A percentile compares a stretch with the other conserved stretches of the same genome.
These are phyloP conservation scores for Progne subis DNA, from an alignment of 2,113 vertebrate species.

Conservation along the genomic window DNA sequence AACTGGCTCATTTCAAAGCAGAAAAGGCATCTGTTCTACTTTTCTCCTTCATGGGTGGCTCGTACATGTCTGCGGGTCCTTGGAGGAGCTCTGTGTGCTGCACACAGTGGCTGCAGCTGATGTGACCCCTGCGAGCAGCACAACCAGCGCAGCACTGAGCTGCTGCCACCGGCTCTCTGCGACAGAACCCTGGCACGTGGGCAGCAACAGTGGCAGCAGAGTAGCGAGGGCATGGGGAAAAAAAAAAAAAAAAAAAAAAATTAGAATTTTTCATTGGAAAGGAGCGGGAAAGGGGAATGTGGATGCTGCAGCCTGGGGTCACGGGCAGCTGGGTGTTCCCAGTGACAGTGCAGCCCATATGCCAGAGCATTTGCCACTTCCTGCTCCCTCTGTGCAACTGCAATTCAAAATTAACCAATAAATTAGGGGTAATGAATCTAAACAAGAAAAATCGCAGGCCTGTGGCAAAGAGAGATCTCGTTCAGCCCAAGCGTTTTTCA, in stretches of 20 bases:
- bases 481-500: background rate
- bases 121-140: background rate
- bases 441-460: background rate
- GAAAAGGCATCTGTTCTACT: background rate
- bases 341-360: background rate
- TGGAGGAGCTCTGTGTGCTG: background rate
- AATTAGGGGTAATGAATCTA: background rate
- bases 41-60: background rate
- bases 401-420: slow-evolving; percentile 27
- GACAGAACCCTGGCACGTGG: background rate
- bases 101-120: background rate
- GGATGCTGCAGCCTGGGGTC: background rate
- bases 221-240: background rate
- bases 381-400: background rate
- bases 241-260: background rate
- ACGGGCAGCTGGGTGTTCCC: background rate
- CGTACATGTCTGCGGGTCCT: background rate
- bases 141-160: background rate
- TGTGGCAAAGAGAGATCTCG: background rate
- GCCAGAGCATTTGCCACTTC: slow-evolving; percentile 32
- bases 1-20: slow-evolving; percentile 19
- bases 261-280: background rate
- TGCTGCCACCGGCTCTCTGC: background rate
- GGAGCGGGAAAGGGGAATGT: background rate
- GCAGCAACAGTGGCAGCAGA: background rate